A percentile compares a stretch with the other conserved stretches of the same genome.
phyloP scores from a whole-genome alignment of 2,888 invertebrate genomes.

The Meta bourneti region DNA sequence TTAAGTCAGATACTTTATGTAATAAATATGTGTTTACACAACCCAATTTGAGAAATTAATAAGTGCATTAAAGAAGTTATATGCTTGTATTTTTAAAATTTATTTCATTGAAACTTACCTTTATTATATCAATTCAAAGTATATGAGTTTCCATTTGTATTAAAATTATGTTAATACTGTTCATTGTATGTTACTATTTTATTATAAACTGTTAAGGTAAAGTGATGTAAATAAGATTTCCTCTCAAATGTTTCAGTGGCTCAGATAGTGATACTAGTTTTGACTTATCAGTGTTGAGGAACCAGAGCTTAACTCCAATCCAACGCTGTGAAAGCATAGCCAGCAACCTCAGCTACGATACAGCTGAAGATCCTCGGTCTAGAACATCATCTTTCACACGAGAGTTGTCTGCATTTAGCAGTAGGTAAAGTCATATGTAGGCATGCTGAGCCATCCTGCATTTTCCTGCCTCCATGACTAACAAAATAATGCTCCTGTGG shows the following conservation, averaged over 20 bases:
- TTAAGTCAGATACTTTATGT: no score
- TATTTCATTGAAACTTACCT: no score
- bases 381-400: conserved; percentile 71
- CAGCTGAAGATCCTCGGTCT: conserved; percentile 62
- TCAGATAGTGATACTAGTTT: conserved; percentile 77
- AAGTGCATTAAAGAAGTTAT: no score
- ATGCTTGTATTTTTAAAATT: no score
- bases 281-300: conserved; percentile 75
- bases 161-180: no score
- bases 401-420: conserved; percentile 76
- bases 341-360: conserved; percentile 73
- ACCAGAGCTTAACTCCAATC: conserved; percentile 72
- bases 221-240: neutral
- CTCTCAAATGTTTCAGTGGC: conserved; percentile 68
- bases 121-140: neutral
- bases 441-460: conserved; percentile 77
- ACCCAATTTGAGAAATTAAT: no score
- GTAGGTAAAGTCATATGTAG: conserved; percentile 78
- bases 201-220: neutral
- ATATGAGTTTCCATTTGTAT: neutral
- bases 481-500: conserved; percentile 38
- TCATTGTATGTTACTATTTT: neutral
- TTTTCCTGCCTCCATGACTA: conserved; percentile 41
- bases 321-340: conserved; percentile 75
- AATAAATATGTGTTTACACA: no score